Base-by-base conservation (phyloP, 2,113 vertebrate species). In the Columba livia region DNA sequence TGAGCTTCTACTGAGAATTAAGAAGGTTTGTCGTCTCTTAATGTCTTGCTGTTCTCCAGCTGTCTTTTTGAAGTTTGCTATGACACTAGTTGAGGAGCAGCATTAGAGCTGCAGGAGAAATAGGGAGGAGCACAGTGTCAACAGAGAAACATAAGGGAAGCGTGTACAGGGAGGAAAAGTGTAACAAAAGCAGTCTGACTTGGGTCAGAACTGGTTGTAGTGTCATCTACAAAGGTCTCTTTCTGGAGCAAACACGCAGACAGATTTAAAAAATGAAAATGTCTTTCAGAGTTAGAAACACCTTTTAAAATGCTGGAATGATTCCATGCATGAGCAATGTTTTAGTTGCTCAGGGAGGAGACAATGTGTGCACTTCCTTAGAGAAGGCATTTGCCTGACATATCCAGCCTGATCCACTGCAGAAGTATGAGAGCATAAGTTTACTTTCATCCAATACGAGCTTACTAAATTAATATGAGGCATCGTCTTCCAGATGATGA, bases 321-420 rank as follows among this genome's bases (percentile, higher is more conserved):
- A n/a, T 50, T 91, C 71, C 74, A 79, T 69, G 61, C 2, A 9
- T 89, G 90, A 96, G 70, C 85, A 91, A 65, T 88, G 81, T 70
- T 88, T 74, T 74, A 71, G 93, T 71, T 94, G 69, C 61, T 89
- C 11, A 42, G 89, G 91, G 96, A 94, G 89, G 86, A 93, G 80
- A 32, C 70, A 6, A 1, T 15, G 5, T 36, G 19, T 78, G 32
- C 8, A 3, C 16, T 86, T 80, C 72, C 64, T 92, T 1, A 5
- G 83, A 74, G 42, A 86, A 91, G 40, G 93, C 32, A 75, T 81
- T 90, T 90, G 91, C 24, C 61, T 89, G 79, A 93, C 61, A 38
- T 84, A 38, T 84, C 79, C 60, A 84, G 86, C 65, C 34, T 56
- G 53, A 72, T 78, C 72, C 53, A 64, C 28, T 74, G 62, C 73